Conservation (phyloP, 2,797 vertebrate species). For the Arnoldichthys spilopterus region DNA sequence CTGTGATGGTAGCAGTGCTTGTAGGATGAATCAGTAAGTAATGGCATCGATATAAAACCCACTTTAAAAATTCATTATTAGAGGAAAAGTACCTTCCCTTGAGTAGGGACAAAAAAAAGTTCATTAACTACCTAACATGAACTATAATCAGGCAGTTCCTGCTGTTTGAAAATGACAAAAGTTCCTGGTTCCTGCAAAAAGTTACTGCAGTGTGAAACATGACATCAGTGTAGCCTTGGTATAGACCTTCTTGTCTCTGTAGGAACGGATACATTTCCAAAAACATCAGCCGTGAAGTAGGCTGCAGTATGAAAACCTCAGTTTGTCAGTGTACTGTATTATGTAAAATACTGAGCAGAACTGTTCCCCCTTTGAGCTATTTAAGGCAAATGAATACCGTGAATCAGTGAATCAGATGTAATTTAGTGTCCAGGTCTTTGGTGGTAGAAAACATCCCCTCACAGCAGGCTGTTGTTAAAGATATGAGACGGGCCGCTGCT, state of each 20-base stretch:
- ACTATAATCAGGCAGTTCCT: too few species aligned
- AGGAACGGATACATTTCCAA: neutral
- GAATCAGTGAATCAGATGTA: neutral
- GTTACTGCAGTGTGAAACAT: too few species aligned
- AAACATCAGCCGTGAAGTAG: neutral
- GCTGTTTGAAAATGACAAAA: too few species aligned
- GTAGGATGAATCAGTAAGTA: too few species aligned
- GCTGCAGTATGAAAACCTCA: neutral
- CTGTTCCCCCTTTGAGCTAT: neutral
- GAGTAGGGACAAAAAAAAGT: too few species aligned
- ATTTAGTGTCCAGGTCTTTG: neutral
- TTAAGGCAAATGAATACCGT: neutral
- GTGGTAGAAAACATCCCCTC: neutral
- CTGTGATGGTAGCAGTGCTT: too few species aligned
- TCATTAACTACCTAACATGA: too few species aligned
- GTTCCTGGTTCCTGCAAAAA: too few species aligned
- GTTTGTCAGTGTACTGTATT: neutral
- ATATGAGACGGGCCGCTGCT: neutral
- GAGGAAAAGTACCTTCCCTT: too few species aligned
- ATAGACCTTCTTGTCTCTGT: neutral
- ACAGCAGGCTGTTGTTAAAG: neutral
- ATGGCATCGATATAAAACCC: too few species aligned
- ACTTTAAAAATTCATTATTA: too few species aligned
- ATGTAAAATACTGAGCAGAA: neutral
- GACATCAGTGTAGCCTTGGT: too few species aligned